Conservation (phyloP, 2,888 invertebrate genomes). For the Crossocerus cetratus region DNA sequence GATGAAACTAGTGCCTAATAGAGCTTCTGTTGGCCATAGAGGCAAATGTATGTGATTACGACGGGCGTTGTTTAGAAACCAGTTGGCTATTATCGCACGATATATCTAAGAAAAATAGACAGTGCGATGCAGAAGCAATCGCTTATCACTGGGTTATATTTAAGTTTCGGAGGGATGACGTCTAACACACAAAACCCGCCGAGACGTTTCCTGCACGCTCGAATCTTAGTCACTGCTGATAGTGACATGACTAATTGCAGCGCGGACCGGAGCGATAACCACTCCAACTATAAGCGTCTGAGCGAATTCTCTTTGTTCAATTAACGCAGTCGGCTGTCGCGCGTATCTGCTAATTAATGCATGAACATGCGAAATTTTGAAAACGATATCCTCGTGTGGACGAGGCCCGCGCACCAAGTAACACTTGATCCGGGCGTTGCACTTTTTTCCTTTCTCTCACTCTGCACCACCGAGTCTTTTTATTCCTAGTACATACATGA, state of each 20-base stretch:
- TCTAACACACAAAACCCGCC: constrained; percentile 27
- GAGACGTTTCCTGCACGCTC: constrained; percentile 40
- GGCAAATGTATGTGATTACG: constrained; percentile 2
- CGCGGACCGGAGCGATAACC: constrained; percentile 30
- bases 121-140: constrained; percentile 34
- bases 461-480: background rate
- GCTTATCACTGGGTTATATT: constrained; percentile 16
- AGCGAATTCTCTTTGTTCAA: constrained; percentile 19
- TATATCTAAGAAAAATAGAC: constrained; percentile 26
- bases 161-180: constrained; percentile 22
- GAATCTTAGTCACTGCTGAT: constrained; percentile 56
- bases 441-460: background rate
- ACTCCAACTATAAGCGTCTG: constrained; percentile 21
- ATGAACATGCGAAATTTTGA: constrained; percentile 6
- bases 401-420: background rate
- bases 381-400: background rate
- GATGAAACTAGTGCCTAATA: too few relatives aligned
- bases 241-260: constrained; percentile 48
- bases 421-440: background rate
- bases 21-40: background rate
- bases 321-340: background rate
- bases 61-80: constrained; percentile 11
- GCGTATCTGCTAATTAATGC: constrained; percentile 2
- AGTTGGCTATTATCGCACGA: constrained; percentile 28
- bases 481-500: background rate